Percentiles rank a stretch among this genome's conserved stretches.
Conservation (phyloP, 2,888 invertebrate genomes). For the Drosophila parthenogenetica region DNA sequence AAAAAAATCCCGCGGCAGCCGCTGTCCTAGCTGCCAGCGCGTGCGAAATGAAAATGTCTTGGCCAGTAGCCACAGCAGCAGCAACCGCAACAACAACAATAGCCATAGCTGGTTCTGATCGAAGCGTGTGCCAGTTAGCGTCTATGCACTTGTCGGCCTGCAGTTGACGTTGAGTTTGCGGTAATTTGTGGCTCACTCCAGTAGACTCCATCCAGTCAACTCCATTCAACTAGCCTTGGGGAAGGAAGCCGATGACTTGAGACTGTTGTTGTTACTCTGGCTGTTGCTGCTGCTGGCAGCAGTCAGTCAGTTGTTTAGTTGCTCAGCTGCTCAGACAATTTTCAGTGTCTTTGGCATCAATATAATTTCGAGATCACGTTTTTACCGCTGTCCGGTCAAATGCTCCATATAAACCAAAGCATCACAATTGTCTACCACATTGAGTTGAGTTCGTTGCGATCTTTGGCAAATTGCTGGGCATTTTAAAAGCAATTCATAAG, state of each 20-base stretch:
- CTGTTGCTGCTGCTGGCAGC: slow-evolving; percentile 24
- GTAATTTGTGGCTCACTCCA: slow-evolving; percentile 67
- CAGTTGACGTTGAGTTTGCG: slow-evolving; percentile 72
- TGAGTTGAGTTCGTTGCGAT: slow-evolving; percentile 1
- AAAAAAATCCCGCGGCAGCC: slow-evolving; percentile 41
- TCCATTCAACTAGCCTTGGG: slow-evolving; percentile 45
- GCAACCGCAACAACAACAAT: slow-evolving; percentile 17
- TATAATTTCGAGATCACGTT: slow-evolving; percentile 81
- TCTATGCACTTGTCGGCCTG: slow-evolving; percentile 73
- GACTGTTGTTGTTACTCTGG: slow-evolving; percentile 14
- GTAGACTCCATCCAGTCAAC: slow-evolving; percentile 29
- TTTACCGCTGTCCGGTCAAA: slow-evolving; percentile 73
- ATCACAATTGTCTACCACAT: slow-evolving; percentile 2
- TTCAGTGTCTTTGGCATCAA: slow-evolving; percentile 61
- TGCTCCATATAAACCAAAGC: slow-evolving; percentile 66
- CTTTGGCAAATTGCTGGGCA: slow-evolving; percentile 39
- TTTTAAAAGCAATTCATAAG: slow-evolving; percentile 70
- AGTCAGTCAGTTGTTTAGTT: slow-evolving; percentile 37
- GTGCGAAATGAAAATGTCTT: slow-evolving; percentile 80
- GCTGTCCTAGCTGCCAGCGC: slow-evolving; percentile 55
- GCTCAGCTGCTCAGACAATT: slow-evolving; percentile 50
- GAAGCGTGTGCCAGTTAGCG: slow-evolving; percentile 79
- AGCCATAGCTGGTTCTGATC: slow-evolving; percentile 62
- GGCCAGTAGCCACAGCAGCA: slow-evolving; percentile 61
- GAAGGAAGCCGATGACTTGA: slow-evolving; percentile 54